Evolutionary conservation across 2,113 vertebrate genomes (phyloP), one percentile per base, ranked within the genome.

Genomic region (Xenus cinereus): DNA sequence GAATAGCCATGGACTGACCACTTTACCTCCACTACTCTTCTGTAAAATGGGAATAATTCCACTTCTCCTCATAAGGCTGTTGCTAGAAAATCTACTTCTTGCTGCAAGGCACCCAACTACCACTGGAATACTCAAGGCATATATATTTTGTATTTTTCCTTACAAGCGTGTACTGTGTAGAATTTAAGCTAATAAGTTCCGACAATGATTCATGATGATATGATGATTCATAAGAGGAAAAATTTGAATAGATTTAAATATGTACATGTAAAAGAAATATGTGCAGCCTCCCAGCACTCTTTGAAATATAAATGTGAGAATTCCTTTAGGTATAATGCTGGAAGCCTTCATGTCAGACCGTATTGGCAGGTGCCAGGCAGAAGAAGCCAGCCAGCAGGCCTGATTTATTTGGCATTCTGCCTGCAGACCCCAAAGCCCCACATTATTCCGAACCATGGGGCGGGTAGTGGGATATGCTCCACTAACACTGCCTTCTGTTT

Each of bases 221-320:
- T 1, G 9, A 64, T 84, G 94, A 93, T 80, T 96, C 87, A 69
- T 57, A 87, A 75, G 74, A 91, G 62, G 93, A 95, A 87, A 73
- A 89, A 97, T 91, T 87, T 89, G 87, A 89, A 94, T 93, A 95
- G 35, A 89, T 96, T 96, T 89, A 91, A 96, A 96, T 95, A 79
- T 33, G 74, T 76, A 53, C 71, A 85, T 45, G 84, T 76, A 68
- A 91, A 87, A 94, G 66, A 91, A 97, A 54, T 56, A 53, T 16
- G 57, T 79, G 57, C 0, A 0, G 77, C 78, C 87, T 96, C 66
- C 48, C 66, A 75, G 89, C 56, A 37, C 77, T 93, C 89, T 93
- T 64, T 91, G 89, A 93, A 96, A 94, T 82, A 82, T 41, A 87
- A 84, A 93, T 87, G 91, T 91, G 89, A 96, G 89, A 95, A 94